Evolutionary conservation across 1,140 invertebrate species (phyloP).

Genomic region (Sarcophaga bullata): DNA sequence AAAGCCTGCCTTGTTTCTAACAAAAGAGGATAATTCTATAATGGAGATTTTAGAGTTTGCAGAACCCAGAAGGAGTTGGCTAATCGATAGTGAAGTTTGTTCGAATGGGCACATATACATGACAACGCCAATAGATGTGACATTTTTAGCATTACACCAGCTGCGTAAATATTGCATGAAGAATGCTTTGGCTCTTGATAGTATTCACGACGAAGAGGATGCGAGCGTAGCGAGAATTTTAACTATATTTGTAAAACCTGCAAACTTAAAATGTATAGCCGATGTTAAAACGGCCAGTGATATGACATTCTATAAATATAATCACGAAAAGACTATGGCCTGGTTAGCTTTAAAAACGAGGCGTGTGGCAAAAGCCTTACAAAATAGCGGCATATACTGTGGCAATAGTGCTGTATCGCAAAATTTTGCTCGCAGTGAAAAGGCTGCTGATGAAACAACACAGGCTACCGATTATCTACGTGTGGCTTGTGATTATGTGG

Average conservation of each 20-base stretch:
- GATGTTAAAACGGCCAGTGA: conserved; percentile 68
- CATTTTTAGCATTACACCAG: conserved; percentile 75
- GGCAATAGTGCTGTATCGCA: conserved; percentile 75
- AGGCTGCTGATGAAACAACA: conserved; percentile 65
- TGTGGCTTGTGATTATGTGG: conserved; percentile 60
- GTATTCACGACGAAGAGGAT: conserved; percentile 67
- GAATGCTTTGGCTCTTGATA: conserved; percentile 76
- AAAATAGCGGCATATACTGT: conserved; percentile 77
- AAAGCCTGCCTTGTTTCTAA: conserved; percentile 51
- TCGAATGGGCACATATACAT: conserved; percentile 79
- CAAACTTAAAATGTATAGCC: conserved; percentile 48
- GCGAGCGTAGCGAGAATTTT: conserved; percentile 49
- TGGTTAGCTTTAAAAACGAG: conserved; percentile 78
- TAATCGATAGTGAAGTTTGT: conserved; percentile 76
- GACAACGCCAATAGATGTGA: conserved; percentile 77
- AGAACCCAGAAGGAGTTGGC: conserved; percentile 76
- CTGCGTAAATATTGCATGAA: conserved; percentile 69
- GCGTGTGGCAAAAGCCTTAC: conserved; percentile 72
- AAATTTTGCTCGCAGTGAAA: conserved; percentile 75
- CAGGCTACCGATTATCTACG: conserved; percentile 60
- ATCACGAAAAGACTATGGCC: conserved; percentile 77
- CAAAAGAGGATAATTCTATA: conserved; percentile 60
- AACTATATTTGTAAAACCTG: conserved; percentile 48
- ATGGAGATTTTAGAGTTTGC: conserved; percentile 76
- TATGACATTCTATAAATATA: conserved; percentile 80